These are phyloP conservation scores for Bombus fervidus DNA, from an alignment of 1,140 invertebrate genomes.

Conservation along the genomic window DNA sequence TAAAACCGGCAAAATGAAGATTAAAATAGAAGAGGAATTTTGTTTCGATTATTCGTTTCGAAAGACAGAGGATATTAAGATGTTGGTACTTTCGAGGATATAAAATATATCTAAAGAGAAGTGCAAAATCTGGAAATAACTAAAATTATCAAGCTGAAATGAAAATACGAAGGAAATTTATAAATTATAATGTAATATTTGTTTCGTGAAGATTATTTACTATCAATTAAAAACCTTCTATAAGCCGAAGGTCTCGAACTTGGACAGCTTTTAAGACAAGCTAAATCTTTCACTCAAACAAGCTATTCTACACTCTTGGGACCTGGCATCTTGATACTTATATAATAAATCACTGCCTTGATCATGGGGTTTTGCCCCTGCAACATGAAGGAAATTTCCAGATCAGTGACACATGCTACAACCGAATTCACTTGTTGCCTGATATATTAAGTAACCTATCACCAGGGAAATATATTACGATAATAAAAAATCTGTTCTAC, in stretches of 20 bases:
- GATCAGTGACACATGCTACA: neutral
- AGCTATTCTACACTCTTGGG: neutral
- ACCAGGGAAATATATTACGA: neutral
- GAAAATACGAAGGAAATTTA: too few relatives aligned
- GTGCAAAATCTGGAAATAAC: too few relatives aligned
- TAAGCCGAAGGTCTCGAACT: neutral
- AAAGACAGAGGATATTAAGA: too few relatives aligned
- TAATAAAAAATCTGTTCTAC: neutral
- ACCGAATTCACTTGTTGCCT: neutral
- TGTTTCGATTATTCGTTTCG: too few relatives aligned
- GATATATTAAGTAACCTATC: neutral
- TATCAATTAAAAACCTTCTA: neutral
- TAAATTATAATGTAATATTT: neutral
- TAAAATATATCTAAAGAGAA: too few relatives aligned
- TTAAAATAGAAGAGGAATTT: too few relatives aligned
- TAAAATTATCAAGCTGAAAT: too few relatives aligned
- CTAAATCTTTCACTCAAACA: neutral
- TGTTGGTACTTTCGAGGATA: too few relatives aligned
- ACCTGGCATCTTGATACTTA: neutral
- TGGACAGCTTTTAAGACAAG: neutral
- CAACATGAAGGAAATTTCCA: neutral
- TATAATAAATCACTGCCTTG: neutral
- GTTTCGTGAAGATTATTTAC: neutral
- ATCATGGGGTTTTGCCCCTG: neutral
- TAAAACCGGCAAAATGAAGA: too few relatives aligned